These are phyloP conservation scores for Cercopithecus mona DNA, from an alignment of 2,113 vertebrate genomes.

Conservation along the genomic window DNA sequence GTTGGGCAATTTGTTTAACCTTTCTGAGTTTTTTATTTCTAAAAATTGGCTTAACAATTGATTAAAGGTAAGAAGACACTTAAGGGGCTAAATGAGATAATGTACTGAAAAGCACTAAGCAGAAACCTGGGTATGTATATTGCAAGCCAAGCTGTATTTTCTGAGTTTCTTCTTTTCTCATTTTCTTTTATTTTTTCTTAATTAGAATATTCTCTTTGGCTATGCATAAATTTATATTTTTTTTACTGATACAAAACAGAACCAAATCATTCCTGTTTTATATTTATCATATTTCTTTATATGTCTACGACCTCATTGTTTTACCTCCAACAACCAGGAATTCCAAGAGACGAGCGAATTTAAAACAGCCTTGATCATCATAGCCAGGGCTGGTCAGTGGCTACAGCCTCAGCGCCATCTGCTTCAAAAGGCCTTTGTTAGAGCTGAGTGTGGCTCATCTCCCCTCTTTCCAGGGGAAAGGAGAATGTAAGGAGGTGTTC, in stretches of 20 bases:
- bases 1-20: neutral
- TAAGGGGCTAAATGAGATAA: neutral
- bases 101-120: neutral
- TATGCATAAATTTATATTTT: neutral
- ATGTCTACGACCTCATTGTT: neutral
- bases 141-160: neutral
- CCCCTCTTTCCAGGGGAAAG: neutral
- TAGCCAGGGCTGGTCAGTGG: too few relatives aligned
- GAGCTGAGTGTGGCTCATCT: neutral
- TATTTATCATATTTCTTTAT: neutral
- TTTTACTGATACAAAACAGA: neutral
- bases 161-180: neutral
- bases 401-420: neutral
- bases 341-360: neutral
- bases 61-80: neutral
- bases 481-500: rapidly evolving
- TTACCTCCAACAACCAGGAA: neutral
- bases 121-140: rapidly evolving
- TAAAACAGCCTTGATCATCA: neutral
- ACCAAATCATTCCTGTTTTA: neutral
- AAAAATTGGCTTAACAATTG: neutral
- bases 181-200: neutral
- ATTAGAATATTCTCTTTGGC: neutral
- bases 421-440: neutral
- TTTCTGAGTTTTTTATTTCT: neutral